phyloP scores from a whole-genome alignment of 1,140 invertebrate species.

The Caenorhabditis briggsae region DNA sequence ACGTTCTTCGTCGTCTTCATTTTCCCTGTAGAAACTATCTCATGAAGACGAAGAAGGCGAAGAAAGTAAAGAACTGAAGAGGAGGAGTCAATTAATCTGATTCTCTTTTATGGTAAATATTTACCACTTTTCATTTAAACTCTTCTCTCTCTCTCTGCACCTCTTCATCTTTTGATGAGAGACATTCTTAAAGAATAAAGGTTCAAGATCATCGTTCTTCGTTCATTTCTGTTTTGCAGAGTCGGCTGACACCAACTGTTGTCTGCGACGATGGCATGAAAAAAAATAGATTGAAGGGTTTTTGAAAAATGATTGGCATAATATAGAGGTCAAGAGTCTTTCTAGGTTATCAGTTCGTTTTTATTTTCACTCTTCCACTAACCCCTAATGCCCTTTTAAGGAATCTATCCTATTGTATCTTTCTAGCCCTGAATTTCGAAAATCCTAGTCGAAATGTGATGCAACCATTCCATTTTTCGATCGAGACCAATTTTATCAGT shows the following conservation, averaged over 20 bases:
- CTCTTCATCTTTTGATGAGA: not conserved
- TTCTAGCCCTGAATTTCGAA: not conserved
- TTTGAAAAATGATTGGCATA: not conserved
- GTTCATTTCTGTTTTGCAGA: constrained; percentile 5
- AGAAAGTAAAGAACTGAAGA: not conserved
- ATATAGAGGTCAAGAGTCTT: too few relatives aligned
- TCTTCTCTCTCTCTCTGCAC: not conserved
- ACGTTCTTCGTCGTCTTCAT: not conserved
- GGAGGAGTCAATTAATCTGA: not conserved
- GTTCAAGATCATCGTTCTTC: constrained; percentile 16
- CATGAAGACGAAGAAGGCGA: not conserved
- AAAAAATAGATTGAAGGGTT: not conserved
- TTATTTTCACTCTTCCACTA: too few relatives aligned
- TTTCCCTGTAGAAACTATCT: not conserved
- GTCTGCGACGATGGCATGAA: not conserved
- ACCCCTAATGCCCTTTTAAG: too few relatives aligned
- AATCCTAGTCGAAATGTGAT: constrained; percentile 20
- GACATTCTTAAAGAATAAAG: constrained; percentile 14
- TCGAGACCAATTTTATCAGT: constrained; percentile 35
- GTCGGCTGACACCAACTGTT: not conserved
- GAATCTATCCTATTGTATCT: not conserved
- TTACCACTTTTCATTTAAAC: not conserved
- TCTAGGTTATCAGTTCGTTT: too few relatives aligned
- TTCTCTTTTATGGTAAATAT: constrained; percentile 17
- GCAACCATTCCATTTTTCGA: not conserved